Conservation (phyloP, 2,797 vertebrate genomes). For the Aplochiton taeniatus region DNA sequence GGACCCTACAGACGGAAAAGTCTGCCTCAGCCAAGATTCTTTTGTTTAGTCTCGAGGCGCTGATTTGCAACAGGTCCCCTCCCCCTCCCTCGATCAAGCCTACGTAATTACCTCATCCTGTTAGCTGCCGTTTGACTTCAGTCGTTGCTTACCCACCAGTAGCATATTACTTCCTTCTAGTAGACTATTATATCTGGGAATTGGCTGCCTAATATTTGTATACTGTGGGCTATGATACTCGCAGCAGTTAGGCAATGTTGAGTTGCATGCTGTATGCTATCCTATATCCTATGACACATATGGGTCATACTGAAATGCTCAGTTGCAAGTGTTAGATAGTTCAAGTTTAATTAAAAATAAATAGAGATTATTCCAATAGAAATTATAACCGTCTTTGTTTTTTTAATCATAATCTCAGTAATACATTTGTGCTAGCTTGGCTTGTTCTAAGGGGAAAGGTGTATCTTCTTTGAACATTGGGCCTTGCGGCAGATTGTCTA, state of each 20-base stretch:
- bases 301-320: no score
- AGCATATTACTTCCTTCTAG: conserved; percentile 20
- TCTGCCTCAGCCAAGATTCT: conserved; percentile 70
- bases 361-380: no score
- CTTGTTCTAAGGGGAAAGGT: conserved; percentile 38
- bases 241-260: no score
- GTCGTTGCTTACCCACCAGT: conserved; percentile 60
- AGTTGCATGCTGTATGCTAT: no score
- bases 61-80: conserved; percentile 84
- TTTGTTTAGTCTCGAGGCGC: conserved; percentile 84
- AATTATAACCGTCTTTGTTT: no score
- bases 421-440: no score
- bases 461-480: conserved; percentile 44
- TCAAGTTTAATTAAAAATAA: no score
- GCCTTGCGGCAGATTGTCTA: conserved; percentile 62
- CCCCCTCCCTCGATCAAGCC: conserved; percentile 46
- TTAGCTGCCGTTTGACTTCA: conserved; percentile 55
- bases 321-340: no score
- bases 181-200: not conserved
- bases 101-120: conserved; percentile 78
- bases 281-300: no score
- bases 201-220: no score
- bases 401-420: no score
- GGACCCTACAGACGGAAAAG: conserved; percentile 57
- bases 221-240: no score